Evolutionary conservation across 2,797 vertebrate genomes (phyloP).

Genomic region (Fistularia tabacaria): DNA sequence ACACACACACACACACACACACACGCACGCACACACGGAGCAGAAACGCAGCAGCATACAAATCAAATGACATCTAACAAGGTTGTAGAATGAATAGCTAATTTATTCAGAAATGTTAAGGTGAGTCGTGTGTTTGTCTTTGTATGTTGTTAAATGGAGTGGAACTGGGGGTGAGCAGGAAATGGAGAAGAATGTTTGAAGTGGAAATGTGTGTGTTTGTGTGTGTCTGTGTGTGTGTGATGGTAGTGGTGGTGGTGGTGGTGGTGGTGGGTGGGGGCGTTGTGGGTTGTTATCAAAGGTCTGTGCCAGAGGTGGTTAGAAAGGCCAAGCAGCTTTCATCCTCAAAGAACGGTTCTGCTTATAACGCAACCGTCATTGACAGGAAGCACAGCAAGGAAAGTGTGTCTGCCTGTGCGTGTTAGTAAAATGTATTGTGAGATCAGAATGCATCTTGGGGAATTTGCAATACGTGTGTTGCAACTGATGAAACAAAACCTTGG

Average conservation of each 20-base stretch:
- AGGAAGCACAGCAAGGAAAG: conserved; percentile 36
- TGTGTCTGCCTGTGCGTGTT: conserved; percentile 2
- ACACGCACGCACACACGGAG: conserved; percentile 10
- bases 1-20: conserved; percentile 16
- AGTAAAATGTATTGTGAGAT: not conserved
- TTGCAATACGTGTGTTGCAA: no score
- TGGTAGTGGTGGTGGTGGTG: not conserved
- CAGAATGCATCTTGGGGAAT: no score
- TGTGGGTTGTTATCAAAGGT: conserved; percentile 60
- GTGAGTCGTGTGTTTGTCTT: conserved; percentile 37
- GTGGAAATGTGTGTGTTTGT: conserved; percentile 45
- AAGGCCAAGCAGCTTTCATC: conserved; percentile 69
- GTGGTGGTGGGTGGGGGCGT: conserved; percentile 28
- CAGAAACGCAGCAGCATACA: conserved; percentile 14
- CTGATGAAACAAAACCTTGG: no score
- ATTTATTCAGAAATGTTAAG: conserved; percentile 43
- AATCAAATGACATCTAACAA: conserved; percentile 25
- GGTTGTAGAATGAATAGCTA: conserved; percentile 18
- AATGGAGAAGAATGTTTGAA: conserved; percentile 57
- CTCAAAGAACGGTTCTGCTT: conserved; percentile 61
- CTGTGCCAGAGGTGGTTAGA: conserved; percentile 50
- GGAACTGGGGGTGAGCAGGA: conserved; percentile 18
- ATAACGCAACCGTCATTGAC: conserved; percentile 53
- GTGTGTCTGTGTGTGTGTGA: conserved; percentile 10
- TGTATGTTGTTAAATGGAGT: conserved; percentile 22